Base-by-base conservation (phyloP, 2,888 invertebrate genomes). In the Drosophila dives region DNA sequence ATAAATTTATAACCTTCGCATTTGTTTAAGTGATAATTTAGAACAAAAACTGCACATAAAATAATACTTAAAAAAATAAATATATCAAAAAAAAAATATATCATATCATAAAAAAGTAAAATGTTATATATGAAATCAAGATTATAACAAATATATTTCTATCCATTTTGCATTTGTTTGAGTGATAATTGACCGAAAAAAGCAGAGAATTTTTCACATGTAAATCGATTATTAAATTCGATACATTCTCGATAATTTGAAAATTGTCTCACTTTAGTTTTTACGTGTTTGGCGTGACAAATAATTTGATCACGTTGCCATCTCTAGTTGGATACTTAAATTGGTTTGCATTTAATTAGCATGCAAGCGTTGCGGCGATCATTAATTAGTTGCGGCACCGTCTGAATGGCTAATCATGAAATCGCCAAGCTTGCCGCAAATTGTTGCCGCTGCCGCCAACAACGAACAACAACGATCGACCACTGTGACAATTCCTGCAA, bases 331-430 rank as follows among this genome's bases (percentile, higher is more conserved):
- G 29, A 54, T 64, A 61, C 61, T 51, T 38, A 48, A 77, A 64
- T 67, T 67, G 80, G 62, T 67, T 75, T 72, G 66, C 64, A 70
- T 84, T 83, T 83, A 84, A 84, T 84, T 88, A 84, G 83, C 78
- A 88, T 88, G 78, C 81, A 72, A 67, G 49, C 63, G 80, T 60
- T 72, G 75, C 50, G 50, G 66, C 68, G 66, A 77, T 86, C 89
- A 83, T 84, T 88, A 84, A 84, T 84, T 84, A 84, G 89, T 67
- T 65, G 75, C 78, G 72, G 72, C 84, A 78, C 75, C 72, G 71
- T 70, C 69, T 60, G 59, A 63, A 67, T 60, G 54, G 63, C 75
- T 74, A 88, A 84, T 88, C 83, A 78, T 70, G 60, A 61, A 77
- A 87, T 82, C 75, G 40, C 55, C 56, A 49, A 58, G 59, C 83